phyloP scores from a whole-genome alignment of 2,888 invertebrate species.

The Yponomeuta plumbellus region DNA sequence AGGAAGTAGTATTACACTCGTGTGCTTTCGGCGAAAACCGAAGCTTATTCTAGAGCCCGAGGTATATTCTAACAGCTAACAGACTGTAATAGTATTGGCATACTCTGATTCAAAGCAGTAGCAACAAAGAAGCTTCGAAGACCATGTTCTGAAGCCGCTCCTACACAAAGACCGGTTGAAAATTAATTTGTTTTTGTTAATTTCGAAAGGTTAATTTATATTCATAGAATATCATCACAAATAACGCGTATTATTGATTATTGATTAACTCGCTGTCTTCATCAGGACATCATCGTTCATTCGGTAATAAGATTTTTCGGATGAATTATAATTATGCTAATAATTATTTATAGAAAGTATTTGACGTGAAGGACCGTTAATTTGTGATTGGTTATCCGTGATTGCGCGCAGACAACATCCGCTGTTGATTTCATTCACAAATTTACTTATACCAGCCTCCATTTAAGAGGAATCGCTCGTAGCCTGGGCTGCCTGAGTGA shows the following conservation, averaged over 20 bases:
- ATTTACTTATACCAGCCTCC: background rate
- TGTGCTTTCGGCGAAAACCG: no score
- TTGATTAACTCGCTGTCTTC: conserved; percentile 11
- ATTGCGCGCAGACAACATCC: background rate
- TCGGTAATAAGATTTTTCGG: background rate
- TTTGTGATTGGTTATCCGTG: background rate
- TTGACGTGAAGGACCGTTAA: background rate
- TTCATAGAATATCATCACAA: conserved; percentile 10
- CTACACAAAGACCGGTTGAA: background rate
- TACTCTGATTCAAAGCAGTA: background rate
- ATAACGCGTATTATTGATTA: conserved; percentile 11
- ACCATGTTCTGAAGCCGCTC: background rate
- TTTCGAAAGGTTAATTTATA: background rate
- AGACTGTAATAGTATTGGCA: background rate
- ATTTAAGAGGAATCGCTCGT: no score
- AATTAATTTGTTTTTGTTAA: conserved; percentile 14
- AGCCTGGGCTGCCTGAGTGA: no score
- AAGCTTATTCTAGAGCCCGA: no score
- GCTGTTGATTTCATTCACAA: background rate
- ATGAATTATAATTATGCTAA: background rate
- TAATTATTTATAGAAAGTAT: conserved; percentile 1
- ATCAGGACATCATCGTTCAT: conserved; percentile 10
- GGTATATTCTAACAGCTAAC: no score
- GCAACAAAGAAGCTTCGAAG: background rate
- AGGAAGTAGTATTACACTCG: no score